Evolutionary conservation across 2,113 vertebrate genomes (phyloP), one percentile per base, ranked within the genome.

Genomic region (Bubo bubo): DNA sequence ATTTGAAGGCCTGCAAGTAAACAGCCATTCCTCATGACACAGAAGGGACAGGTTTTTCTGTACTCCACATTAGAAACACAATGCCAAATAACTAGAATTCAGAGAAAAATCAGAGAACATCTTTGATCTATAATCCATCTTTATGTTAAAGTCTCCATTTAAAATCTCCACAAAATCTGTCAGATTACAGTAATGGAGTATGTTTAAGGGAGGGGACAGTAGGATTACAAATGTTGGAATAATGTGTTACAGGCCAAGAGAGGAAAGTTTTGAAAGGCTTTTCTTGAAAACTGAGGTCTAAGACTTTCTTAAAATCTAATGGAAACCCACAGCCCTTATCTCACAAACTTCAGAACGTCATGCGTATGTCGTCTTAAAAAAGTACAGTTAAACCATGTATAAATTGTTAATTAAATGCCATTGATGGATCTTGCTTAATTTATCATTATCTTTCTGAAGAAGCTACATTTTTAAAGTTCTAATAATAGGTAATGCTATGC

Each of bases 311-410:
- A 52, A 83, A 84, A 72, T 30, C 67, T 35, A 8, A 21, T 45
- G 34, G 60, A 72, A 86, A 59, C 19, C 37, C 52, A 43, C 37
- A 55, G 45, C 4, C 28, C 37, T 86, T 34, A 30, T 13, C 50
- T 58, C 59, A 15, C 34, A 28, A 55, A 32, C 26, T 86, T 76
- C 47, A 86, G 86, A 37, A 75, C 43, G 58, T 34, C 68, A 17
- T 4, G 18, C 7, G 32, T 6, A 11, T 0, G 1, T 8, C 3
- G 4, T 26, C 52, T 67, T 77, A 53, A 62, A 49, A 49, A 80
- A 52, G 41, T 4, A 90, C 13, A 79, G 24, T 20, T 62, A 86
- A 62, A 49, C 4, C 10, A 35, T 0, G 0, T 17, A 4, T 5
- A 58, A 83, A 15, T 32, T 24, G 11, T 34, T 35, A 47, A 85